Evolutionary conservation across 2,113 vertebrate genomes (phyloP).

Genomic region (Baryphthengus martii): DNA sequence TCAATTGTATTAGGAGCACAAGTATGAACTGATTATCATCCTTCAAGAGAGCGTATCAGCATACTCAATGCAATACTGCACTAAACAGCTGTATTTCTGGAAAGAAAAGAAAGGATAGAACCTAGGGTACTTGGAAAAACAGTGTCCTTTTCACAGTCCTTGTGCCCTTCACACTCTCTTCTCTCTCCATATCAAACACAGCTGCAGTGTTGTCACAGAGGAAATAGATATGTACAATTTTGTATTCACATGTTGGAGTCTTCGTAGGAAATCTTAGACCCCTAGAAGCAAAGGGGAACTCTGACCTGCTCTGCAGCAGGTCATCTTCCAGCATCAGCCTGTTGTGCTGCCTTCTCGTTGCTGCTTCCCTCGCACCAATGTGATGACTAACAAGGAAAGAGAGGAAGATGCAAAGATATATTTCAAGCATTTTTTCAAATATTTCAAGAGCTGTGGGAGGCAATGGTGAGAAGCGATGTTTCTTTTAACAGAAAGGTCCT

Average conservation of each 20-base stretch:
- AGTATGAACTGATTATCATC: neutral
- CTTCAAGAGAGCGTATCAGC: neutral
- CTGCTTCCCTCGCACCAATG: rapidly evolving
- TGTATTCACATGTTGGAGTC: rapidly evolving
- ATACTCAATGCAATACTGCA: neutral
- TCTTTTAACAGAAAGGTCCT: neutral
- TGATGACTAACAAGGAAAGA: neutral
- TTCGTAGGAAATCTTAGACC: neutral
- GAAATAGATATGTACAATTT: neutral
- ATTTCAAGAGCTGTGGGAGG: neutral
- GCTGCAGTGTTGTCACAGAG: neutral
- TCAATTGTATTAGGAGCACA: neutral
- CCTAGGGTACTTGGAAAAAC: neutral
- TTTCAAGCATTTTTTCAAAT: neutral
- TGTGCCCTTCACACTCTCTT: neutral
- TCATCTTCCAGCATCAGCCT: neutral
- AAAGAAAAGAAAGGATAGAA: neutral
- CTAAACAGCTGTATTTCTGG: neutral
- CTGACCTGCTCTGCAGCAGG: rapidly evolving
- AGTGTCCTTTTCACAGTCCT: neutral
- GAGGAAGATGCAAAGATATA: neutral
- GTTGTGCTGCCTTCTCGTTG: neutral
- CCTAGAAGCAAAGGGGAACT: neutral
- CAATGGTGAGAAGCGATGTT: neutral
- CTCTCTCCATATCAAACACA: neutral